Evolutionary conservation across 2,888 invertebrate genomes (phyloP), one percentile per base, ranked within the genome.

Genomic region (Epirrhoe tristata): DNA sequence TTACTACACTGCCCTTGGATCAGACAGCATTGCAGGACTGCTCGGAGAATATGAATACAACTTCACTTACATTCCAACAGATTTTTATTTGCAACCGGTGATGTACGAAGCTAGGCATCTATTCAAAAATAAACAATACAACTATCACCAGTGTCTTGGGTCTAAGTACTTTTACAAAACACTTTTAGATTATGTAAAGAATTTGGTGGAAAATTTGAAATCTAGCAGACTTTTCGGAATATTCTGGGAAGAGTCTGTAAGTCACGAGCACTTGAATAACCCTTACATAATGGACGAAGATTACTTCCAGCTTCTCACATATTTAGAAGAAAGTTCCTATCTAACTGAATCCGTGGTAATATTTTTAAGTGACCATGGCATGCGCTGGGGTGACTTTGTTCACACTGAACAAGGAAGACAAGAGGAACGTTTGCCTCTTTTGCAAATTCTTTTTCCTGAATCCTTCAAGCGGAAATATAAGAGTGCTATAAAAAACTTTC

Each of bases 341-440:
- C 85, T 97, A 31, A 94, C 96, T 58, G 91, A 95, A 24, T 96
- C 97, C 0, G 93, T 95, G n/a, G 67, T 96, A 17, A 86, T 98
- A 46, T 84, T 97, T 8, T 93, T 98, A 91, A 98, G 98, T 82
- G 98, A 98, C 82, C 98, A 98, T 80, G 98, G 98, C 0, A 95
- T 97, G 71, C 93, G 98, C 67, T 98, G 96, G 95, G 98, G 98
- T 0, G 91, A 92, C 1, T 96, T 97, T 72, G 94, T 97, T 2
- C 89, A 93, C 63, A 98, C 98, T 0, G 96, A 96, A 82, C 97
- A 98, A 86, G 97, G 97, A 0, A 93, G 95, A 78, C 93, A 98
- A 79, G 98, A 98, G 87, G 98, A 97, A 83, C 94, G 98, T 53
- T 93, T 98, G 62, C 98, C 98, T 0, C 95, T 98, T 70, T 88